phyloP scores from a whole-genome alignment of 2,113 vertebrate species.

The Ophiodon elongatus region DNA sequence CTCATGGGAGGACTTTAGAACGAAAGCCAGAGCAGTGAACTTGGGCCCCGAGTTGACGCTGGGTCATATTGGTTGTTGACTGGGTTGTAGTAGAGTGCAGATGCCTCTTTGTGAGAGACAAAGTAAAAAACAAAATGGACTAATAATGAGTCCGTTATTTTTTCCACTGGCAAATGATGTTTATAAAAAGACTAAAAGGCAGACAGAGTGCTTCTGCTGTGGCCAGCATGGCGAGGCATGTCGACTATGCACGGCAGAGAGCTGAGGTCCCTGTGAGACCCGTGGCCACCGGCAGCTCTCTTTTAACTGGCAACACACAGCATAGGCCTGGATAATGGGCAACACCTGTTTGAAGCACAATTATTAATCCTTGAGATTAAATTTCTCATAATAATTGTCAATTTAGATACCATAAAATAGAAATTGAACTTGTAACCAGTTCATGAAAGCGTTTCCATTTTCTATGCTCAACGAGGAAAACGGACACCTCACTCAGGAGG shows the following conservation, averaged over 20 bases:
- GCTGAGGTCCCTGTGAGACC: constrained; percentile 2
- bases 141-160: constrained; percentile 44
- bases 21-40: background rate
- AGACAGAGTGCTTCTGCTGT: constrained; percentile 56
- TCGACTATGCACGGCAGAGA: constrained; percentile 50
- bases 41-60: background rate
- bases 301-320: constrained; percentile 31
- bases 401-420: background rate
- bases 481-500: background rate
- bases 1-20: background rate
- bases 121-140: background rate
- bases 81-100: background rate
- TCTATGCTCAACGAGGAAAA: background rate
- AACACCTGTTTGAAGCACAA: background rate
- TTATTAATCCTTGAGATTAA: background rate
- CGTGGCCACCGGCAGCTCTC: background rate
- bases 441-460: background rate
- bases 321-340: constrained; percentile 3
- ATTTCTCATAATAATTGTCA: background rate
- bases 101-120: constrained; percentile 14
- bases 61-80: constrained; percentile 5
- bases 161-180: constrained; percentile 56
- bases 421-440: background rate
- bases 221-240: constrained; percentile 61
- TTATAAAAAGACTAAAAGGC: constrained; percentile 73